A percentile compares a stretch with the other conserved stretches of the same genome.
Evolutionary conservation across 2,888 invertebrate species (phyloP).

Genomic region (Orthosia incerta): DNA sequence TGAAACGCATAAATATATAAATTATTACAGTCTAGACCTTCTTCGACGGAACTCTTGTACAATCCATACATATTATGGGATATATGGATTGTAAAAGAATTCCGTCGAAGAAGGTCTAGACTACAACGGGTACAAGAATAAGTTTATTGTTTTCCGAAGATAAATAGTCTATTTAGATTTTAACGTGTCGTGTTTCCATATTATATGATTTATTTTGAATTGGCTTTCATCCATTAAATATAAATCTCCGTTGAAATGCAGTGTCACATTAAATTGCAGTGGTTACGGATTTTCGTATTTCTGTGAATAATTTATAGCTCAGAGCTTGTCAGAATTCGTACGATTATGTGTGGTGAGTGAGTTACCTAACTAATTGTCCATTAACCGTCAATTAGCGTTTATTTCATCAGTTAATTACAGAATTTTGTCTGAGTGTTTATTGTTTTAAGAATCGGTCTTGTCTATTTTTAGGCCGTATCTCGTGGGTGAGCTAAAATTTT

Average conservation of each 20-base stretch:
- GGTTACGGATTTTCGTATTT: constrained; percentile 47
- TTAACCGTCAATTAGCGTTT: constrained; percentile 27
- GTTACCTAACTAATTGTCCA: constrained; percentile 35
- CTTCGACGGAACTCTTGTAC: constrained; percentile 3
- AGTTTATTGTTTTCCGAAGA: constrained; percentile 8
- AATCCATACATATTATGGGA: constrained; percentile 4
- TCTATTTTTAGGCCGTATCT: not conserved
- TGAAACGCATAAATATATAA: constrained; percentile 29
- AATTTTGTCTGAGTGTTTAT: not conserved
- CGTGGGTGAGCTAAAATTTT: constrained; percentile 8
- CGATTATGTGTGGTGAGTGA: constrained; percentile 32
- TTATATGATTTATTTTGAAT: constrained; percentile 44
- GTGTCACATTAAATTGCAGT: constrained; percentile 50
- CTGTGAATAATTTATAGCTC: constrained; percentile 49
- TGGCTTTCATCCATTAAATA: constrained; percentile 45
- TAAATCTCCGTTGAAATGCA: constrained; percentile 44
- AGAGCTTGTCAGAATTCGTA: constrained; percentile 20
- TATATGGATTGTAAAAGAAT: no score
- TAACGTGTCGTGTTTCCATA: constrained; percentile 54
- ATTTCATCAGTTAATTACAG: constrained; percentile 17
- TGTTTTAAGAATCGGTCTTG: not conserved
- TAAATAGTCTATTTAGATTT: constrained; percentile 32
- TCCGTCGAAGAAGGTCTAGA: no score
- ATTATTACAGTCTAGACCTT: constrained; percentile 19
- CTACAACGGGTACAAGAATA: no score